These are phyloP conservation scores for Hydrochoerus hydrochaeris DNA, from an alignment of 2,113 vertebrate species.

Conservation along the genomic window DNA sequence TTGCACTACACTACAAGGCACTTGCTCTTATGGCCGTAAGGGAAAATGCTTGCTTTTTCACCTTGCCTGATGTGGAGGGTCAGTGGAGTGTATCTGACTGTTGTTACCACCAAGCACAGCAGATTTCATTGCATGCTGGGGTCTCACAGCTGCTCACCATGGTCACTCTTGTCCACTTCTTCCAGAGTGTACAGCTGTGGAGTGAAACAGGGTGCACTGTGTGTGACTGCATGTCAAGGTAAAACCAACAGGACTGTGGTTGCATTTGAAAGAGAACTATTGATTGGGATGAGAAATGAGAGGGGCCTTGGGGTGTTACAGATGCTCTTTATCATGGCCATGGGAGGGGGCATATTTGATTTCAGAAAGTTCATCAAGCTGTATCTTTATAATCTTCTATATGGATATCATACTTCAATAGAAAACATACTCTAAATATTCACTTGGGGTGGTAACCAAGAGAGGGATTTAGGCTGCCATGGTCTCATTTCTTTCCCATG, in stretches of 20 bases:
- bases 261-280: background rate
- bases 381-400: background rate
- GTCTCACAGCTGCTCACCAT: fast-evolving
- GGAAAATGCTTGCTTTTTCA: background rate
- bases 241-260: background rate
- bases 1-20: background rate
- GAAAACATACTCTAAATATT: background rate
- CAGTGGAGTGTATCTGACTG: background rate
- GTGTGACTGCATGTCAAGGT: background rate
- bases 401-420: background rate
- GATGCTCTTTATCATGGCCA: background rate
- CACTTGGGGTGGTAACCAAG: background rate
- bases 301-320: background rate
- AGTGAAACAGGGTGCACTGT: background rate
- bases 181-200: fast-evolving
- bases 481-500: background rate
- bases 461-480: background rate
- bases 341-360: background rate
- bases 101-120: background rate
- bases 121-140: background rate
- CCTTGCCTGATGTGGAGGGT: background rate
- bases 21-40: background rate
- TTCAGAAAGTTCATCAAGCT: background rate
- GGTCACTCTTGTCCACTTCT: fast-evolving
- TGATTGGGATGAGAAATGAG: background rate